Conservation (phyloP, 2,797 vertebrate genomes). For the Argya squamiceps region DNA sequence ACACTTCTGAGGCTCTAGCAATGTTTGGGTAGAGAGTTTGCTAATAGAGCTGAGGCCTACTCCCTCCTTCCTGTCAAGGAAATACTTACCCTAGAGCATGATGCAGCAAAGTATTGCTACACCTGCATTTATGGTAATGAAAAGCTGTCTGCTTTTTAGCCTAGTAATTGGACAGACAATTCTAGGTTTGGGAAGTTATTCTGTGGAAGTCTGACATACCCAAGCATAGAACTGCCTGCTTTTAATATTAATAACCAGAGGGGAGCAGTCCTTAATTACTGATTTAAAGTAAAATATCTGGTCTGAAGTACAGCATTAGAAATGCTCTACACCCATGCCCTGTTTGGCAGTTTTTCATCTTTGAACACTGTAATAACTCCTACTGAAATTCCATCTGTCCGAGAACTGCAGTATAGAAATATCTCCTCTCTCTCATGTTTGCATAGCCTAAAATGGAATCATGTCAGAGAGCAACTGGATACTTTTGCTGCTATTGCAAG, state of each 20-base stretch:
- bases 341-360: not conserved
- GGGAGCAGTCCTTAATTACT: not conserved
- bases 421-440: conserved; percentile 20
- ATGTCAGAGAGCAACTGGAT: conserved; percentile 87
- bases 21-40: not conserved
- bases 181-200: not conserved
- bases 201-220: not conserved
- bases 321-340: not conserved
- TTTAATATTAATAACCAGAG: not conserved
- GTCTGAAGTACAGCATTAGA: not conserved
- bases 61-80: not conserved
- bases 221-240: not conserved
- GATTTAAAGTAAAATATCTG: not conserved
- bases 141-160: not conserved
- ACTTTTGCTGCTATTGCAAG: conserved; percentile 87
- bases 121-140: not conserved
- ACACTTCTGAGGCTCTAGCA: not conserved
- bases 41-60: not conserved
- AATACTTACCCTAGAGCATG: not conserved
- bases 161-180: not conserved
- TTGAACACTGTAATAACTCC: not conserved
- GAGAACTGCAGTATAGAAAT: not conserved
- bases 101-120: not conserved
- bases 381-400: conserved; percentile 12
- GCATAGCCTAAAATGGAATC: conserved; percentile 91